Evolutionary conservation across 2,113 vertebrate species (phyloP).

Genomic region (Hippocampus barbouri): DNA sequence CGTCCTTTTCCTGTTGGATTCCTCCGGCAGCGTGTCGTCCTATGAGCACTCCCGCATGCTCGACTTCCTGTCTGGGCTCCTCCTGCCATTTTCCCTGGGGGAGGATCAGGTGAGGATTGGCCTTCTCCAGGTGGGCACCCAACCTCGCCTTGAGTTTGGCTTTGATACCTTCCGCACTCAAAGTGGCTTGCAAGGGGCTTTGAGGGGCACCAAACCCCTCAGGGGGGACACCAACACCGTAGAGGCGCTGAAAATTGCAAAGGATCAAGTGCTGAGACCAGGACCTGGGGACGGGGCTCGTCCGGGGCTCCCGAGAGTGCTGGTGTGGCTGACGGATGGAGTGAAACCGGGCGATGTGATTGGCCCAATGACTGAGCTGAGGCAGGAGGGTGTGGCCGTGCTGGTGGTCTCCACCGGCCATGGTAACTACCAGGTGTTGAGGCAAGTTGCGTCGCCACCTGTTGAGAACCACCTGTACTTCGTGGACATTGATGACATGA

Average conservation of each 20-base stretch:
- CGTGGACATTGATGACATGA: constrained; percentile 90
- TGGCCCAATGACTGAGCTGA: constrained; percentile 78
- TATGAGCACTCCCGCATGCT: constrained; percentile 87
- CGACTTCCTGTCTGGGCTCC: constrained; percentile 83
- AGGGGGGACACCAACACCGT: constrained; percentile 93
- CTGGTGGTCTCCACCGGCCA: constrained; percentile 89
- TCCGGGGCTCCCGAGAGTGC: constrained; percentile 79
- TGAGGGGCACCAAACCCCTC: constrained; percentile 72
- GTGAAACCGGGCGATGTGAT: constrained; percentile 83
- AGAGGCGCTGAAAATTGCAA: constrained; percentile 76
- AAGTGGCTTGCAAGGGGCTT: constrained; percentile 63
- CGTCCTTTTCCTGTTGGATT: constrained; percentile 88
- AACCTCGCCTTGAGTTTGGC: constrained; percentile 82
- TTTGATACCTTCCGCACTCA: constrained; percentile 69
- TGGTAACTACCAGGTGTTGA: constrained; percentile 80
- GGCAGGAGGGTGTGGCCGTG: constrained; percentile 79
- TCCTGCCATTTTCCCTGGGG: constrained; percentile 80
- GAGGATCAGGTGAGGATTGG: constrained; percentile 79
- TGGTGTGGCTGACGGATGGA: constrained; percentile 95
- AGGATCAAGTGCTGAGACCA: constrained; percentile 64
- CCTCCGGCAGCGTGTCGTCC: constrained; percentile 88
- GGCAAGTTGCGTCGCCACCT: constrained; percentile 78
- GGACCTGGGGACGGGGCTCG: constrained; percentile 62
- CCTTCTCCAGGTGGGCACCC: constrained; percentile 87
- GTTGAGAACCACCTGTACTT: constrained; percentile 81